Evolutionary conservation across 2,113 vertebrate genomes (phyloP).

Genomic region (Ctenodactylus gundi): DNA sequence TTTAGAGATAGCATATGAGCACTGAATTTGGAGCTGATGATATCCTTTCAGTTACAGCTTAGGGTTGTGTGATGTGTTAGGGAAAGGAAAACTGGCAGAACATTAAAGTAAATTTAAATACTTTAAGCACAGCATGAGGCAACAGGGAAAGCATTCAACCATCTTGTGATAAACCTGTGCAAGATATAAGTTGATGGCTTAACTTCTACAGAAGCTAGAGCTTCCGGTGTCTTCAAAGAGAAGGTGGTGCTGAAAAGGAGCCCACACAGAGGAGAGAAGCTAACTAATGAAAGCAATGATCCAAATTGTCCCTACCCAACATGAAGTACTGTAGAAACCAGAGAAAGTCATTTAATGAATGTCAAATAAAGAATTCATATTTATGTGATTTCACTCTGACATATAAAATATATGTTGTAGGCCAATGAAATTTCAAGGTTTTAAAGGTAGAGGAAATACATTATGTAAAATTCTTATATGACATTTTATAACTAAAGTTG

Average conservation of each 20-base stretch:
- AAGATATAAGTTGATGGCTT: constrained; percentile 36
- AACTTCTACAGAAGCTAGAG: neutral
- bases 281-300: neutral
- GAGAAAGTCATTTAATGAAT: constrained; percentile 33
- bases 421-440: constrained; percentile 12
- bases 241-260: neutral
- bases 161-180: constrained; percentile 44
- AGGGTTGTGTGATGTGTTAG: constrained; percentile 41
- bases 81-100: constrained; percentile 46
- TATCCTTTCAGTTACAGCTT: constrained; percentile 37
- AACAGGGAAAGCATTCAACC: constrained; percentile 18
- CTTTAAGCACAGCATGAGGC: constrained; percentile 31
- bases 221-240: constrained; percentile 38
- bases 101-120: constrained; percentile 56
- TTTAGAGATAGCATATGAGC: constrained; percentile 58
- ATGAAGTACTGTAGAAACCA: neutral
- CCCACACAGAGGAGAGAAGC: neutral
- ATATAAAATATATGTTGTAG: neutral
- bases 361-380: neutral
- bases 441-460: neutral
- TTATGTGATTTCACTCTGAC: constrained; percentile 22
- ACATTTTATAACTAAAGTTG: constrained; percentile 31
- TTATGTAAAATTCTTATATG: neutral
- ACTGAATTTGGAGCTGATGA: constrained; percentile 49
- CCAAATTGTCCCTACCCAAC: neutral